These are phyloP conservation scores for Congeria kusceri DNA, from an alignment of 2,888 invertebrate genomes.

Conservation along the genomic window DNA sequence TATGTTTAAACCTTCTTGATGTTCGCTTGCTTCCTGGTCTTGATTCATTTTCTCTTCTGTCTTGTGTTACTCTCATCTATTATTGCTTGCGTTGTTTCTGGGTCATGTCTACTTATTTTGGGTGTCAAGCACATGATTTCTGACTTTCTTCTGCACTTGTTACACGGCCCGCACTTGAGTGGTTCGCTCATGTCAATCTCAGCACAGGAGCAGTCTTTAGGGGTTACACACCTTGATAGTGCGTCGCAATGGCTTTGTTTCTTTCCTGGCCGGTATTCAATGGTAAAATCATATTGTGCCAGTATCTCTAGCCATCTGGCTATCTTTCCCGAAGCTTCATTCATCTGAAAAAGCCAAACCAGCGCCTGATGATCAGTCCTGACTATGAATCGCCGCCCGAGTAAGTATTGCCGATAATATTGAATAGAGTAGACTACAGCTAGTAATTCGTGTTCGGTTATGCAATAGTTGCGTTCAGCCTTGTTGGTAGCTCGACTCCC, in stretches of 20 bases:
- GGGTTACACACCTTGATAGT: not conserved
- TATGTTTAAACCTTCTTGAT: not conserved
- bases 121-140: not conserved
- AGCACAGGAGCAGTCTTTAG: not conserved
- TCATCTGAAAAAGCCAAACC: not conserved
- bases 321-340: slow-evolving; percentile 32
- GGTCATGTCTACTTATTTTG: not conserved
- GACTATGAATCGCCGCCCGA: no score
- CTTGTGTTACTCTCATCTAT: no score
- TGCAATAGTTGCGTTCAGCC: no score
- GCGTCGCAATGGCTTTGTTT: slow-evolving; percentile 7
- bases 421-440: no score
- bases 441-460: no score
- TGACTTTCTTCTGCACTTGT: not conserved
- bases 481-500: no score
- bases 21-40: not conserved
- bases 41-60: not conserved
- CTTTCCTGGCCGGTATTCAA: slow-evolving; percentile 13
- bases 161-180: slow-evolving; percentile 19
- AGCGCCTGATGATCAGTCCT: no score
- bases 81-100: not conserved
- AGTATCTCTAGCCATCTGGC: slow-evolving; percentile 9
- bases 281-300: slow-evolving; percentile 1
- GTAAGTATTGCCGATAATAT: no score
- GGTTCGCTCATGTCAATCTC: slow-evolving; percentile 24